Percentiles rank a stretch among this genome's conserved stretches.
Conservation (phyloP, 1,140 invertebrate species). For the Sarcophaga bullata region DNA sequence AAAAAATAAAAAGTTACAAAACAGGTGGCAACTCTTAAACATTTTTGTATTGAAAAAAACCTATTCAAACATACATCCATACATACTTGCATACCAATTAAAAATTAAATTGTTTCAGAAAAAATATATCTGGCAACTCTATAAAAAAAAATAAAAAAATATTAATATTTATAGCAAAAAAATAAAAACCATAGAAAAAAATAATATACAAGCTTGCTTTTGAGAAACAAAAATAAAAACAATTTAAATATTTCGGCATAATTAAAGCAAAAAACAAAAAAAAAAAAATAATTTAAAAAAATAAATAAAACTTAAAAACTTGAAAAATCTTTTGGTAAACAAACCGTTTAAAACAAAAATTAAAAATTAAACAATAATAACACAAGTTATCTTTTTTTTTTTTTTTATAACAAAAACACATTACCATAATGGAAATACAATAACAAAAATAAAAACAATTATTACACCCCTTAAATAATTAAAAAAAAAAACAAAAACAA, state of each 20-base stretch:
- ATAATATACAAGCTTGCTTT: neutral
- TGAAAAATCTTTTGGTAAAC: neutral
- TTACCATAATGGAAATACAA: too few species aligned
- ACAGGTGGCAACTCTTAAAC: neutral
- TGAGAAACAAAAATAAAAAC: neutral
- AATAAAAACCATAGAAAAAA: neutral
- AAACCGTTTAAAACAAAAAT: neutral
- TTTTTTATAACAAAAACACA: too few species aligned
- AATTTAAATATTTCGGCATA: constrained; percentile 7
- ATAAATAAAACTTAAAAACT: constrained; percentile 10
- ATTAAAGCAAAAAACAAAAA: constrained; percentile 4
- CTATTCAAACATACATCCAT: neutral
- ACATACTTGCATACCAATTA: constrained; percentile 1
- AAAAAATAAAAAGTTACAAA: too few species aligned
- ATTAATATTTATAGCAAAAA: neutral
- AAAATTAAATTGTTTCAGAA: constrained; percentile 2
- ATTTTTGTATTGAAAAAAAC: too few species aligned
- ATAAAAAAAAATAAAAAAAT: too few species aligned
- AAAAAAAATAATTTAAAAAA: constrained; percentile 30
- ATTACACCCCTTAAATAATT: too few species aligned
- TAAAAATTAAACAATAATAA: constrained; percentile 44
- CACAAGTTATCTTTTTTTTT: too few species aligned
- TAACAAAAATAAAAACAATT: too few species aligned
- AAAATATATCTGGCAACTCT: constrained; percentile 1
- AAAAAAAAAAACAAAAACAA: too few species aligned